Evolutionary conservation across 2,797 vertebrate genomes (phyloP).

Genomic region (Falco columbarius): DNA sequence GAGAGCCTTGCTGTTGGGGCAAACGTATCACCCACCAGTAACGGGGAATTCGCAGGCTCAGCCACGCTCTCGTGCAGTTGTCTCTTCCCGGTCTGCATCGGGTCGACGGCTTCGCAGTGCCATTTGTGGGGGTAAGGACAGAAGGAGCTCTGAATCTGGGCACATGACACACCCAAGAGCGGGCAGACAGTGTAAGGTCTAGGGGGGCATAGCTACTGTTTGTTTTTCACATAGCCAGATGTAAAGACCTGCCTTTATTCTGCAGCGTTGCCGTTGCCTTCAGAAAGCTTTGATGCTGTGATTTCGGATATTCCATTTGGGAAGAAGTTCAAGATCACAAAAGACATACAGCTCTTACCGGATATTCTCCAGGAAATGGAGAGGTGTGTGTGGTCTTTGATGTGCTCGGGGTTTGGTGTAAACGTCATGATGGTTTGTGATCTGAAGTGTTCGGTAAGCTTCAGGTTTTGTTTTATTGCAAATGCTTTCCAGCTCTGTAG

Average conservation of each 20-base stretch:
- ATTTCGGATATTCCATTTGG: constrained; percentile 94
- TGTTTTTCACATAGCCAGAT: not conserved
- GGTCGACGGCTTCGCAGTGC: not conserved
- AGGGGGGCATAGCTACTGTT: not conserved
- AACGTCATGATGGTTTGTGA: not conserved
- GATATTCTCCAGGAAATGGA: constrained; percentile 87
- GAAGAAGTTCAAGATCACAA: constrained; percentile 87
- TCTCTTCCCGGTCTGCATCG: not conserved
- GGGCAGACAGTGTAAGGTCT: not conserved
- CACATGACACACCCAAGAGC: accelerated
- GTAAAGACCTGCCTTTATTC: constrained; percentile 17
- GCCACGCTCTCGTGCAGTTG: accelerated
- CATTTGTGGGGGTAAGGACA: not conserved
- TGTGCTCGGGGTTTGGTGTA: not conserved
- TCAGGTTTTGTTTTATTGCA: not conserved
- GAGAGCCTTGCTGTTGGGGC: not conserved
- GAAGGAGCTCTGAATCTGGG: not conserved
- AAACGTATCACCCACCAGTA: not conserved
- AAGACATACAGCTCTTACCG: constrained; percentile 78
- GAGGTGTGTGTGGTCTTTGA: constrained; percentile 76
- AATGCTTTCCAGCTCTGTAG: not conserved
- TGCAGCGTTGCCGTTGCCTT: constrained; percentile 84
- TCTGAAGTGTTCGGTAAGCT: not conserved
- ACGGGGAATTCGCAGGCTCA: not conserved
- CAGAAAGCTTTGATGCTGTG: constrained; percentile 83